Percentiles rank a stretch among this genome's conserved stretches.
Conservation (phyloP, 2,888 invertebrate genomes). For the Coenonympha glycerion region DNA sequence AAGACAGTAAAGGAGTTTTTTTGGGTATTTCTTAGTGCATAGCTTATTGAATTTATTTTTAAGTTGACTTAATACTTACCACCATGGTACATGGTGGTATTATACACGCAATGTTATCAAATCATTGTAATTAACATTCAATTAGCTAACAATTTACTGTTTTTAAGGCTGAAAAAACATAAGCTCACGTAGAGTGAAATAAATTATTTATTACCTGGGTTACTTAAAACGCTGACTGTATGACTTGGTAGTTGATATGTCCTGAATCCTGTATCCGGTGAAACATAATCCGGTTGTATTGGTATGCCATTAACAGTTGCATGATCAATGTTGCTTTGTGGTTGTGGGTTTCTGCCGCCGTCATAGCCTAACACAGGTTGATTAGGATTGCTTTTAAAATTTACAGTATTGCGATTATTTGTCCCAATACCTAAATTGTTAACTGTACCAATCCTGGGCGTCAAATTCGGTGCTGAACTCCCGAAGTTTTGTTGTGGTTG, state of each 20-base stretch:
- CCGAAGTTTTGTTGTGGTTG: neutral
- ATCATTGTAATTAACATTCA: too few species aligned
- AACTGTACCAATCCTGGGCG: neutral
- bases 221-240: neutral
- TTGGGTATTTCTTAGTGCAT: too few species aligned
- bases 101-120: too few species aligned
- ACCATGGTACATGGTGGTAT: too few species aligned
- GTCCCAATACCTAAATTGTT: constrained; percentile 13
- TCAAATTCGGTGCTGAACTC: neutral
- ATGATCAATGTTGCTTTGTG: neutral
- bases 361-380: neutral
- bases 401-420: constrained; percentile 11
- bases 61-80: too few species aligned
- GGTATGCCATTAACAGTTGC: constrained; percentile 9
- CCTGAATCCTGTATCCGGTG: neutral
- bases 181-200: too few species aligned
- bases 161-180: too few species aligned
- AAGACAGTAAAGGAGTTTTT: too few species aligned
- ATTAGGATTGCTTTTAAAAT: neutral
- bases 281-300: neutral
- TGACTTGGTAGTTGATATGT: neutral
- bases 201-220: too few species aligned
- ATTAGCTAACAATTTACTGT: too few species aligned
- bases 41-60: too few species aligned
- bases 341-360: neutral